A percentile compares a stretch with the other conserved stretches of the same genome.
phyloP scores from a whole-genome alignment of 2,113 vertebrate genomes.

The Copsychus sechellarum region DNA sequence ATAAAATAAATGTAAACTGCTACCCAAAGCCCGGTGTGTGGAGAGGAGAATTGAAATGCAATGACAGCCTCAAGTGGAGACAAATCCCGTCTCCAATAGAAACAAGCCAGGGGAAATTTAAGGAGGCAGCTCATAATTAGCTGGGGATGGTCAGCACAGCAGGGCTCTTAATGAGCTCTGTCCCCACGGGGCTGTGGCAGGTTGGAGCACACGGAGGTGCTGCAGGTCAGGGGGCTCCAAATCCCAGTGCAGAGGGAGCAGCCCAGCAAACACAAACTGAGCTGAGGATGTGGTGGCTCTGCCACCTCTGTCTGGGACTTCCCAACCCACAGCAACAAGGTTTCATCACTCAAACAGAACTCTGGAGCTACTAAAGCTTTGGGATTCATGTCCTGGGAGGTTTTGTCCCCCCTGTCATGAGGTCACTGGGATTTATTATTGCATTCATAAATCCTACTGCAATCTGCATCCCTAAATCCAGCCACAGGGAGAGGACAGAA shows the following conservation, averaged over 20 bases:
- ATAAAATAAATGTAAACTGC: not conserved
- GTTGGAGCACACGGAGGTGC: not conserved
- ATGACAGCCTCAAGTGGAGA: slow-evolving; percentile 1
- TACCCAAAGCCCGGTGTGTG: not conserved
- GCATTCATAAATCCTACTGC: not conserved
- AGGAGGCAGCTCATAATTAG: slow-evolving; percentile 41
- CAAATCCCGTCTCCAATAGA: slow-evolving; percentile 36
- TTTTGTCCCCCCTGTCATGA: not conserved
- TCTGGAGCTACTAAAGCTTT: not conserved
- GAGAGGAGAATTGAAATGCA: slow-evolving; percentile 24
- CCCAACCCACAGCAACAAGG: not conserved
- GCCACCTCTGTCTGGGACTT: not conserved
- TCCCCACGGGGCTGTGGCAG: not conserved
- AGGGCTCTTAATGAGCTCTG: not conserved
- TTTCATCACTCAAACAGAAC: not conserved
- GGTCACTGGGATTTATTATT: not conserved
- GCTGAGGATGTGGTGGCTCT: not conserved
- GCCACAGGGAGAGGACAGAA: not conserved
- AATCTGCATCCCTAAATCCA: not conserved
- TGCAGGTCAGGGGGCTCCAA: not conserved
- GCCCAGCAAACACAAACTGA: not conserved
- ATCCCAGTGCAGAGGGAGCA: not conserved
- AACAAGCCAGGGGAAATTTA: slow-evolving; percentile 52
- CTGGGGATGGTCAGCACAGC: slow-evolving; percentile 31
- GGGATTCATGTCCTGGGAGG: not conserved